These are phyloP conservation scores for Sceloporus undulatus DNA, from an alignment of 2,113 vertebrate species.

Conservation along the genomic window DNA sequence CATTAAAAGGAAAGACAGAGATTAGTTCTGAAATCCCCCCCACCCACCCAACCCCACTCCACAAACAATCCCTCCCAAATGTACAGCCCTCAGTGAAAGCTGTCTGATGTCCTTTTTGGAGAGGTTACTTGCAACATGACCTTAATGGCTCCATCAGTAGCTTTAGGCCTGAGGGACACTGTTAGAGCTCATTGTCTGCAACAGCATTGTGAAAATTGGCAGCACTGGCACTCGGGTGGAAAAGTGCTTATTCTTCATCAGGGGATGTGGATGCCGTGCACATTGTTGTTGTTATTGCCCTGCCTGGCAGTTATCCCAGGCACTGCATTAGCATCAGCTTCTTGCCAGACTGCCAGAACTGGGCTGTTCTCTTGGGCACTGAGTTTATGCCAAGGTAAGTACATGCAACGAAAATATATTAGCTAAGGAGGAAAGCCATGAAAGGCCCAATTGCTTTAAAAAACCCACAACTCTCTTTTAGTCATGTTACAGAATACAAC, in stretches of 20 bases:
- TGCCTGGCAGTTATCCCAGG: conserved; percentile 33
- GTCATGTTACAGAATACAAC: background rate
- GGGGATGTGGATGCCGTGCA: background rate
- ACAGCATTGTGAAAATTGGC: background rate
- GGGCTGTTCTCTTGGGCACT: conserved; percentile 29
- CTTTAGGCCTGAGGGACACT: conserved; percentile 3
- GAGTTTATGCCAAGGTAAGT: conserved; percentile 29
- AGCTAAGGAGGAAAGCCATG: conserved; percentile 27
- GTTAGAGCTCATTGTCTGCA: background rate
- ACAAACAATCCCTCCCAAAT: conserved; percentile 4
- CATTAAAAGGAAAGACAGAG: conserved; percentile 27
- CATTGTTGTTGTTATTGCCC: background rate
- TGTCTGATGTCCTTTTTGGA: conserved; percentile 30
- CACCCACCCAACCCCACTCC: background rate
- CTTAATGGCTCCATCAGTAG: conserved; percentile 14
- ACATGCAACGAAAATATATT: conserved; percentile 27
- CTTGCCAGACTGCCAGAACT: conserved; percentile 25
- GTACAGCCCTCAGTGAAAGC: conserved; percentile 7
- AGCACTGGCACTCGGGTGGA: conserved; percentile 1
- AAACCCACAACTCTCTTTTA: background rate
- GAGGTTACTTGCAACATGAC: conserved; percentile 20
- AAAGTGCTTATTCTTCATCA: conserved; percentile 27
- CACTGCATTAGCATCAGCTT: conserved; percentile 31
- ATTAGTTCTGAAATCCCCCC: background rate
- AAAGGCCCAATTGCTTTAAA: conserved; percentile 11